These are phyloP conservation scores for Corydoras sp. DNA, from an alignment of 2,113 vertebrate species.

Conservation along the genomic window DNA sequence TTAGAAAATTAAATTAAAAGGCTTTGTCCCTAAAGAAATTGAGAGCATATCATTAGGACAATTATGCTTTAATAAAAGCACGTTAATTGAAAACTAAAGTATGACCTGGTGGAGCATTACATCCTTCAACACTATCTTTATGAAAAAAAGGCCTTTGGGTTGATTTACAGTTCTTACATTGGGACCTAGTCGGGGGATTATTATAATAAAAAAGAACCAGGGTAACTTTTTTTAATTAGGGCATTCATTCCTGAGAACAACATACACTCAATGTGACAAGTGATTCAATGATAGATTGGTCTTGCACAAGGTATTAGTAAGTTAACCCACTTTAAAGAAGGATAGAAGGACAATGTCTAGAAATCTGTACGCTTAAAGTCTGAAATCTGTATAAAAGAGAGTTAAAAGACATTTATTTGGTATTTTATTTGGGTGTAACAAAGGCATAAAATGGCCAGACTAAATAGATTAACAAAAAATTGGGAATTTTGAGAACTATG, in stretches of 20 bases:
- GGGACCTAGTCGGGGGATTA: constrained; percentile 57
- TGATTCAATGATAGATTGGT: constrained; percentile 33
- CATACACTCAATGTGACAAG: constrained; percentile 51
- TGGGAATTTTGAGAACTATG: no score
- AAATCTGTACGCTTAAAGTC: no score
- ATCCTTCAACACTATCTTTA: constrained; percentile 40
- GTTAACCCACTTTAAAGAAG: constrained; percentile 23
- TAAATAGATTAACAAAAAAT: no score
- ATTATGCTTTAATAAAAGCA: constrained; percentile 53
- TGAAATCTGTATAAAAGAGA: no score
- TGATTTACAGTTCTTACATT: constrained; percentile 58
- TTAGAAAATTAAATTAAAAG: constrained; percentile 49
- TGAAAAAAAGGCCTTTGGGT: constrained; percentile 56
- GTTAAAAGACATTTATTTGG: no score
- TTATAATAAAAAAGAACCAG: constrained; percentile 51
- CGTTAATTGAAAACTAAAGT: constrained; percentile 56
- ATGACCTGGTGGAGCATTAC: constrained; percentile 50
- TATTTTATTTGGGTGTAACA: no score
- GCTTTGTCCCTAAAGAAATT: constrained; percentile 47
- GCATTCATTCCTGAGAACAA: constrained; percentile 54
- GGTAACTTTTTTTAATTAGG: constrained; percentile 61
- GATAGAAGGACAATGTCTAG: no score
- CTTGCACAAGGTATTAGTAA: constrained; percentile 29
- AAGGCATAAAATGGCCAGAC: no score
- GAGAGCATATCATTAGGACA: constrained; percentile 47